phyloP scores from a whole-genome alignment of 1,140 invertebrate species.

The Conopomorpha cramerella region DNA sequence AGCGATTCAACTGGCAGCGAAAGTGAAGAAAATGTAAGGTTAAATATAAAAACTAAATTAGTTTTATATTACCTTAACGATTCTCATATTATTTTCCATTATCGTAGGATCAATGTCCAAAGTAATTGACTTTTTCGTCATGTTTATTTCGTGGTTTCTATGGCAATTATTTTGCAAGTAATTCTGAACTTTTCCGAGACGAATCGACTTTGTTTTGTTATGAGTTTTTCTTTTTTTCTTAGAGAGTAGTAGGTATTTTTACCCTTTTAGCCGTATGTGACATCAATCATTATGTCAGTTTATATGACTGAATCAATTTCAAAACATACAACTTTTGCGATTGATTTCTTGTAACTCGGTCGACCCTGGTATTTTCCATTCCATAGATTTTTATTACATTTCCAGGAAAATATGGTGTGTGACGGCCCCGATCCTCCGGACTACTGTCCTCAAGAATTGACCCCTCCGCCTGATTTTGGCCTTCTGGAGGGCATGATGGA shows the following conservation, averaged over 20 bases:
- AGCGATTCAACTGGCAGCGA: background rate
- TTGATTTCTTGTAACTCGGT: too few species aligned
- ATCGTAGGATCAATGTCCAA: constrained; percentile 50
- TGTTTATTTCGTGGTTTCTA: constrained; percentile 21
- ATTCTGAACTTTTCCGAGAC: too few species aligned
- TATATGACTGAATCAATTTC: too few species aligned
- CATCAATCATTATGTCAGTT: too few species aligned
- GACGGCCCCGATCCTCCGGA: constrained; percentile 46
- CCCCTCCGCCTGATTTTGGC: constrained; percentile 31
- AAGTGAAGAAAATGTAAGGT: constrained; percentile 4
- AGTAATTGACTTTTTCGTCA: constrained; percentile 44
- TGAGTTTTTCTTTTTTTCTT: too few species aligned
- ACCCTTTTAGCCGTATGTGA: too few species aligned
- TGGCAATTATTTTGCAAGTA: too few species aligned
- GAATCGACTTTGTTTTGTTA: too few species aligned
- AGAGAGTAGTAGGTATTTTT: too few species aligned
- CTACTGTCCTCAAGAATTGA: constrained; percentile 35
- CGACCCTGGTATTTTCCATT: too few species aligned
- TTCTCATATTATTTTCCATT: constrained; percentile 52
- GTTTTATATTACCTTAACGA: constrained; percentile 42
- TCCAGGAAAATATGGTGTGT: constrained; percentile 47
- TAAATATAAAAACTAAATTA: constrained; percentile 6
- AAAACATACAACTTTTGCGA: too few species aligned
- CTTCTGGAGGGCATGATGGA: constrained; percentile 34
- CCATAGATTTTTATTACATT: too few species aligned